phyloP scores from a whole-genome alignment of 2,113 vertebrate genomes.

The Scatophagus argus region DNA sequence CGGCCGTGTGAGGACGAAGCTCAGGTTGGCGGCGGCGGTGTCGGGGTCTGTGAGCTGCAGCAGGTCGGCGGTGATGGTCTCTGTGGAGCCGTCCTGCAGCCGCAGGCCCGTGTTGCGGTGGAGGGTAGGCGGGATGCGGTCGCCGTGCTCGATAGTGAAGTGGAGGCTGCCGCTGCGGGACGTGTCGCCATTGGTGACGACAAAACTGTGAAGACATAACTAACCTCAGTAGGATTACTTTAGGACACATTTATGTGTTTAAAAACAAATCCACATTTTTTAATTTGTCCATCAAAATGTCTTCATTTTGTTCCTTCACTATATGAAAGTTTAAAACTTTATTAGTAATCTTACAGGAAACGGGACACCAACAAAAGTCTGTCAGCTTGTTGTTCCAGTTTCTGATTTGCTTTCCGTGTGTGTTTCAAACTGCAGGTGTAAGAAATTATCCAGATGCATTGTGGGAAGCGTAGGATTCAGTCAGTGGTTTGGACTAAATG shows the following conservation, averaged over 20 bases:
- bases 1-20: constrained; percentile 67
- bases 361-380: too few relatives aligned
- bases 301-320: too few relatives aligned
- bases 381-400: too few relatives aligned
- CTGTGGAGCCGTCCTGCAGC: constrained; percentile 62
- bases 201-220: constrained; percentile 75
- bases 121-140: constrained; percentile 76
- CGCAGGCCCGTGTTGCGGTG: constrained; percentile 72
- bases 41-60: constrained; percentile 81
- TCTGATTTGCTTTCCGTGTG: too few relatives aligned
- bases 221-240: too few relatives aligned
- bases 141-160: constrained; percentile 72
- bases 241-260: too few relatives aligned
- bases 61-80: constrained; percentile 59
- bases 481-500: not conserved
- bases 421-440: too few relatives aligned
- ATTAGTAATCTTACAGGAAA: too few relatives aligned
- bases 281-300: too few relatives aligned
- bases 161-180: constrained; percentile 68
- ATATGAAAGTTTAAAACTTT: too few relatives aligned
- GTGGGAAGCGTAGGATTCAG: not conserved
- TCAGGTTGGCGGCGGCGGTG: constrained; percentile 73
- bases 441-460: not conserved
- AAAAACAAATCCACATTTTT: too few relatives aligned
- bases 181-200: constrained; percentile 79